Evolutionary conservation across 2,797 vertebrate genomes (phyloP).

Genomic region (Clarias laeviceps): DNA sequence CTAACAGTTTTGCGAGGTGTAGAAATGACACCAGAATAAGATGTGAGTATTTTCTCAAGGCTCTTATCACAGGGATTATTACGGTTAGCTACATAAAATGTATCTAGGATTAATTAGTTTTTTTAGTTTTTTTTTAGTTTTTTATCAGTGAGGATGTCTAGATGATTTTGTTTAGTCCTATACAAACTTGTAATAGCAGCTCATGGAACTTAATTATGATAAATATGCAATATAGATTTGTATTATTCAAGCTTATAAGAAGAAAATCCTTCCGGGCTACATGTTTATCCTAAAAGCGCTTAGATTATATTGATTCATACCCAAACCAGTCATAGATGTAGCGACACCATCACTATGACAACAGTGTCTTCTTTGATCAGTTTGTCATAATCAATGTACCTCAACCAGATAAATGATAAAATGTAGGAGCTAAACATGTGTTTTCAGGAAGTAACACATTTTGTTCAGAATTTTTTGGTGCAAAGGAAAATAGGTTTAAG

Average conservation of each 20-base stretch:
- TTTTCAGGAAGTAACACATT: background rate
- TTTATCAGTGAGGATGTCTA: background rate
- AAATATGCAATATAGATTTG: background rate
- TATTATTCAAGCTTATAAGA: background rate
- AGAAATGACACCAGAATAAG: conserved; percentile 12
- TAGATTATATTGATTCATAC: background rate
- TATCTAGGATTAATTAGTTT: background rate
- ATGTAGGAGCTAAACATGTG: background rate
- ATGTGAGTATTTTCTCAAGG: conserved; percentile 9
- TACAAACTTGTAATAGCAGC: background rate
- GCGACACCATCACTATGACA: background rate
- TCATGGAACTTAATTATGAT: background rate
- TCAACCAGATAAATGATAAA: background rate
- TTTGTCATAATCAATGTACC: background rate
- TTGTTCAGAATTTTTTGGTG: background rate
- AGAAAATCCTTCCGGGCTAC: background rate
- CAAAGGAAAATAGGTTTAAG: background rate
- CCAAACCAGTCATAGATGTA: no score
- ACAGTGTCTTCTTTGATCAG: background rate
- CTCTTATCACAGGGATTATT: background rate
- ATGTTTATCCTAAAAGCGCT: background rate
- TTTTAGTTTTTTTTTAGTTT: background rate
- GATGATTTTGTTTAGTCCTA: conserved; percentile 8
- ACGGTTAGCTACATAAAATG: background rate
- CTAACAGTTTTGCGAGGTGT: conserved; percentile 24